These are phyloP conservation scores for Puffinus mauretanicus DNA, from an alignment of 2,113 vertebrate species.

Conservation along the genomic window DNA sequence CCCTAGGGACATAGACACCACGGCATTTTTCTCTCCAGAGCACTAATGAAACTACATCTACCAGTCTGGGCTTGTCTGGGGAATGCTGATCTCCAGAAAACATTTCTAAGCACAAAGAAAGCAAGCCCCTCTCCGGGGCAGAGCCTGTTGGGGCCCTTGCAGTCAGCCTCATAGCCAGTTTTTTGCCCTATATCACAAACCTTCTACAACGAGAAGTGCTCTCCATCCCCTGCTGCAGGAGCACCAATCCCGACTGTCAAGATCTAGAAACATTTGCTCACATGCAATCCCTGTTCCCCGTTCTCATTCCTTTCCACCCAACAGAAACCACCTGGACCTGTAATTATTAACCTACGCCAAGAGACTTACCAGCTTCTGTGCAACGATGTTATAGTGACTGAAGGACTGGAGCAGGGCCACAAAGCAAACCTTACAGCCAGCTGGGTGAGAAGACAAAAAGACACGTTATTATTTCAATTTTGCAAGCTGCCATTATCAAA, in stretches of 20 bases:
- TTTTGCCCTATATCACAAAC: neutral
- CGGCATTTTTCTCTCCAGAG: neutral
- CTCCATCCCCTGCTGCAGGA: neutral
- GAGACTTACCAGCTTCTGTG: slow-evolving; percentile 87
- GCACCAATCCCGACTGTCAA: neutral
- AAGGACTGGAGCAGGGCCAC: slow-evolving; percentile 91
- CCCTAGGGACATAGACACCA: neutral
- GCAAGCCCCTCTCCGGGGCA: neutral
- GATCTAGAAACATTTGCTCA: neutral
- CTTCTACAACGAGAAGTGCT: neutral
- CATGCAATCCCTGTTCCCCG: neutral
- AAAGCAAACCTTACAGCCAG: slow-evolving; percentile 89
- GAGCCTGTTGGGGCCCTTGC: rapidly evolving
- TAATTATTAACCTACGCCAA: no score
- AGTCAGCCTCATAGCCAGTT: rapidly evolving
- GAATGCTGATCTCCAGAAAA: neutral
- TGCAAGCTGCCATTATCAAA: neutral
- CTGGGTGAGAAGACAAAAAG: slow-evolving; percentile 67
- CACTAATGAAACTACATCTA: neutral
- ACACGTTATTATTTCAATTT: neutral
- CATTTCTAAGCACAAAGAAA: neutral
- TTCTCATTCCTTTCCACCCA: neutral
- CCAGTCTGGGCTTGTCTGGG: neutral
- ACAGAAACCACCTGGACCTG: rapidly evolving
- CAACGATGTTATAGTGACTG: slow-evolving; percentile 89